These are phyloP conservation scores for Andrena haemorrhoa DNA, from an alignment of 2,888 invertebrate species.

Conservation along the genomic window DNA sequence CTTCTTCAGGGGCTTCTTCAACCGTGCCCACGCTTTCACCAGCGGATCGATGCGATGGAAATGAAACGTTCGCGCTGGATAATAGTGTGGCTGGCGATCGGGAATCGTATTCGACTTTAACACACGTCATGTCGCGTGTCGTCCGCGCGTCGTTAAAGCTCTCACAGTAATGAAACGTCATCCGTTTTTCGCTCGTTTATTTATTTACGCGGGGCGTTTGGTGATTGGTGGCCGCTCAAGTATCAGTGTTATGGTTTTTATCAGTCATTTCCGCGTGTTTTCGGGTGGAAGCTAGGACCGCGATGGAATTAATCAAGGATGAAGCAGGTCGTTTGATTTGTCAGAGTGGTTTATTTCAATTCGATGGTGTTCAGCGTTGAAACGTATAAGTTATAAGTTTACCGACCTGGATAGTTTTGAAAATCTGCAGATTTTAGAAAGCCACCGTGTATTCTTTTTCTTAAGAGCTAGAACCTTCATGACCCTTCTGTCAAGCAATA, in stretches of 20 bases:
- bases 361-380: neutral
- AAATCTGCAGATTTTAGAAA: neutral
- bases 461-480: no score
- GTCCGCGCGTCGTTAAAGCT: neutral
- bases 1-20: neutral
- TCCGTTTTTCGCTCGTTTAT: neutral
- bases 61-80: constrained; percentile 16
- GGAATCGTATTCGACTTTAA: neutral
- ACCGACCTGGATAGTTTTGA: neutral
- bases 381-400: neutral
- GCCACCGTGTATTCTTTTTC: neutral
- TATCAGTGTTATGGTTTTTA: neutral
- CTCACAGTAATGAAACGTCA: neutral
- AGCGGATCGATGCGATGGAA: constrained; percentile 27
- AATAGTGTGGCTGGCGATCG: constrained; percentile 10
- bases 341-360: neutral
- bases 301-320: neutral
- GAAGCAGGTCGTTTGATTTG: neutral
- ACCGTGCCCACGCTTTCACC: neutral
- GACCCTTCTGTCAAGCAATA: no score
- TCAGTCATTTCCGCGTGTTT: neutral
- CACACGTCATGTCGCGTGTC: neutral
- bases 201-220: constrained; percentile 13
- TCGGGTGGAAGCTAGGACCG: neutral
- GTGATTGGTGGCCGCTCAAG: neutral